Percentiles rank a stretch among this genome's conserved stretches.
phyloP scores from a whole-genome alignment of 2,113 vertebrate species.

The Malurus elegans region DNA sequence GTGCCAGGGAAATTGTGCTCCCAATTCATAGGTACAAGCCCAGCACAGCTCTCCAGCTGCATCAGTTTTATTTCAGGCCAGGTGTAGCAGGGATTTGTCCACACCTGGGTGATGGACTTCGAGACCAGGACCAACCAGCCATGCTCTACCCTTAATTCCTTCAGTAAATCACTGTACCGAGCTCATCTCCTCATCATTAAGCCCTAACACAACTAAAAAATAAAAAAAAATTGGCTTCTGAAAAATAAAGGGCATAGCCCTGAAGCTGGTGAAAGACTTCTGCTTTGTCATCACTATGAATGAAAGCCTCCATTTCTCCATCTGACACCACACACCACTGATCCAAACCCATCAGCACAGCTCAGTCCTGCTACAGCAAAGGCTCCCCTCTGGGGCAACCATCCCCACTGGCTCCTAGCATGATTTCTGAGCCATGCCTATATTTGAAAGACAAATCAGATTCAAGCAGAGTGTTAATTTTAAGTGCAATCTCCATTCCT shows the following conservation, averaged over 20 bases:
- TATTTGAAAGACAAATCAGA: background rate
- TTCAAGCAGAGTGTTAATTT: background rate
- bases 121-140: background rate
- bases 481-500: background rate
- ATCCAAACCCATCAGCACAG: background rate
- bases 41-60: background rate
- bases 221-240: background rate
- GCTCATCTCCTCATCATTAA: background rate
- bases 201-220: background rate
- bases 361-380: background rate
- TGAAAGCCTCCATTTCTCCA: background rate
- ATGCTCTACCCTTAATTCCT: accelerated
- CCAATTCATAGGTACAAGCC: background rate
- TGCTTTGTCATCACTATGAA: background rate
- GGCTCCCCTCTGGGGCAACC: background rate
- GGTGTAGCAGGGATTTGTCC: background rate
- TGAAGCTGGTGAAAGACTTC: background rate
- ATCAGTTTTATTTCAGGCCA: background rate
- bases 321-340: background rate
- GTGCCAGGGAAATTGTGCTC: background rate
- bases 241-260: background rate
- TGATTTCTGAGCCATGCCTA: background rate
- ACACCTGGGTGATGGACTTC: background rate
- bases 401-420: background rate
- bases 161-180: background rate